phyloP scores from a whole-genome alignment of 1,140 invertebrate species.

The Neodiprion lecontei region DNA sequence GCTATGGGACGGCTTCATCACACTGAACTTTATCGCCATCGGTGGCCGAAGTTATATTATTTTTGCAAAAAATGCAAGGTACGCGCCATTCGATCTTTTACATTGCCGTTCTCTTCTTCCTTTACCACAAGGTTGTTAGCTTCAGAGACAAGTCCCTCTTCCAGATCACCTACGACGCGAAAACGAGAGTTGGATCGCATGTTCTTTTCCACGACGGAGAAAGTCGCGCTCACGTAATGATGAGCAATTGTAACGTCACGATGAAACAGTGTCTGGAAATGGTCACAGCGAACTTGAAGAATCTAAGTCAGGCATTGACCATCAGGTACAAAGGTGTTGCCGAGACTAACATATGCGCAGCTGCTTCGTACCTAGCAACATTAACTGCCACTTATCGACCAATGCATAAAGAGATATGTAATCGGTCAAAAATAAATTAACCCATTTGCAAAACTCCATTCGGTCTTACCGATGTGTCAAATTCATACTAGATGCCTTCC shows the following conservation, averaged over 20 bases:
- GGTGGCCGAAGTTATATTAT: constrained; percentile 22
- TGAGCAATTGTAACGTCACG: constrained; percentile 5
- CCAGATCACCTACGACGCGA: constrained; percentile 27
- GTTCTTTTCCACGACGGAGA: constrained; percentile 31
- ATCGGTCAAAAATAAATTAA: background rate
- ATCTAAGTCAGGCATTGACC: background rate
- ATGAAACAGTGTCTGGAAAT: background rate
- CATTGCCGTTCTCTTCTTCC: background rate
- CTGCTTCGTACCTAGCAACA: background rate
- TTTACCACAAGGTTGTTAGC: background rate
- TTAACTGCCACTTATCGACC: background rate
- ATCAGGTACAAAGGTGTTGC: background rate
- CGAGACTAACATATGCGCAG: background rate
- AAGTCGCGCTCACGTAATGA: background rate
- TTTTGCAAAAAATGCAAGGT: constrained; percentile 22
- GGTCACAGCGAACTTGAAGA: background rate
- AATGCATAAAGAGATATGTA: background rate
- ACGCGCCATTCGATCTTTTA: background rate
- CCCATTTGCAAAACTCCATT: too few species aligned
- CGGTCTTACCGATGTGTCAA: too few species aligned
- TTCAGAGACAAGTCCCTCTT: background rate
- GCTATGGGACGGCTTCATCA: constrained; percentile 26
- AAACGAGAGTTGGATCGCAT: constrained; percentile 24
- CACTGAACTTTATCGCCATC: constrained; percentile 19
- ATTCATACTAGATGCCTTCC: too few species aligned